Evolutionary conservation across 2,797 vertebrate genomes (phyloP).

Genomic region (Sebastes trivittatus): DNA sequence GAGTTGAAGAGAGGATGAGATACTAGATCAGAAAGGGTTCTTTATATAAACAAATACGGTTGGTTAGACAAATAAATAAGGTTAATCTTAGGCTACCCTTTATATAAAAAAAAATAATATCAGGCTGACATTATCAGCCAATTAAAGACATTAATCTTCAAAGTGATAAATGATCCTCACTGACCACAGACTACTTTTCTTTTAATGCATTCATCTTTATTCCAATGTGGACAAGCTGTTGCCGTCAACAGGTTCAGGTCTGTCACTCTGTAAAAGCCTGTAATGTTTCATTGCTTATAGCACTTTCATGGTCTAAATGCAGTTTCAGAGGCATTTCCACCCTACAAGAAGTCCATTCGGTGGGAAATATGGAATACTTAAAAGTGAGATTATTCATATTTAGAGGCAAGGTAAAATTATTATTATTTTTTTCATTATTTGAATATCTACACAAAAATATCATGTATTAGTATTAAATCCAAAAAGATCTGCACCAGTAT

Average conservation of each 20-base stretch:
- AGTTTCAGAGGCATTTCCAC: not conserved
- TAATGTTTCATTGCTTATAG: not conserved
- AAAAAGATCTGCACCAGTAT: constrained; percentile 3
- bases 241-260: not conserved
- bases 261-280: not conserved
- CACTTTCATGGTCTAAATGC: not conserved
- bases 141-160: not conserved
- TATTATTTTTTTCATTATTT: too few species aligned
- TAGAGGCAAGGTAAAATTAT: not conserved
- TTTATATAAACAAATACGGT: constrained; percentile 18
- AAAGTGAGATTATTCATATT: not conserved
- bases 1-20: constrained; percentile 21
- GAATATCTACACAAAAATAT: not conserved
- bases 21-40: constrained; percentile 20
- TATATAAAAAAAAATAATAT: not conserved
- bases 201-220: not conserved
- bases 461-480: not conserved
- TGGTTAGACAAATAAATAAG: not conserved
- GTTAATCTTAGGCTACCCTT: not conserved
- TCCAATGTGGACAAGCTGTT: not conserved
- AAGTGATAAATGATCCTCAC: not conserved
- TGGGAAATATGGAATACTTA: not conserved
- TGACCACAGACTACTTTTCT: not conserved
- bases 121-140: not conserved
- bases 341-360: not conserved